Evolutionary conservation across 2,888 invertebrate genomes (phyloP), one percentile per base, ranked within the genome.

Genomic region (Drosophila emarginata): DNA sequence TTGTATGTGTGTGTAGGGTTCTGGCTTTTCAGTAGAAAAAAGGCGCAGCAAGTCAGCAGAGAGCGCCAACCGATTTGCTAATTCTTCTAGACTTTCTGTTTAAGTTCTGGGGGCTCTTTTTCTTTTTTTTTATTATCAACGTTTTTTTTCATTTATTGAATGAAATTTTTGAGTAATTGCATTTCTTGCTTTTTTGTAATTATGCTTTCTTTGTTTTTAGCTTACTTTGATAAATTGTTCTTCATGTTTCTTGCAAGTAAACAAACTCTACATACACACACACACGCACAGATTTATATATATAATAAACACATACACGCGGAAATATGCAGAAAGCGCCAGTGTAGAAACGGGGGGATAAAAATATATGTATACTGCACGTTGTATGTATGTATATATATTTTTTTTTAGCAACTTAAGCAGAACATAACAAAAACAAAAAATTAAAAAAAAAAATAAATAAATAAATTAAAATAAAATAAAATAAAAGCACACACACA

Each of bases 41-140:
- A 79, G 83, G 80, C 86, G 80, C 80, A 80, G 86, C 83, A 69
- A 57, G 39, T 57, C 80, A 78, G 77, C 80, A 77, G 36, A 52
- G 52, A 67, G 50, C 69, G 65, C 18, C 7, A 40, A 39, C 21
- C 45, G 59, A 45, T 59, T 28, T 59, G 26, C 45, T 39, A 28
- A 50, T 39, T 59, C 15, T 45, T 40, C 26, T 26, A 40, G 26
- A 59, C 40, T 59, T 28, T 59, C 54, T 40, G 54, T 36, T 54
- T 54, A 45, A 54, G 15, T 54, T 54, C 54, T 54, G 40, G 23
- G 3, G n/a, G n/a, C n/a, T n/a, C n/a, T n/a, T 4, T 4, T 12
- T 37, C 12, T 39, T 12, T 39, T 7, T 51, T 9, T 21, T 45
- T 45, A 21, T 45, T 11, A 2, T 23, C 23, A 23, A 23, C 23